Percentiles rank a stretch among this genome's conserved stretches.
These are phyloP conservation scores for Pseudopodoces humilis DNA, from an alignment of 2,113 vertebrate genomes.

Conservation along the genomic window DNA sequence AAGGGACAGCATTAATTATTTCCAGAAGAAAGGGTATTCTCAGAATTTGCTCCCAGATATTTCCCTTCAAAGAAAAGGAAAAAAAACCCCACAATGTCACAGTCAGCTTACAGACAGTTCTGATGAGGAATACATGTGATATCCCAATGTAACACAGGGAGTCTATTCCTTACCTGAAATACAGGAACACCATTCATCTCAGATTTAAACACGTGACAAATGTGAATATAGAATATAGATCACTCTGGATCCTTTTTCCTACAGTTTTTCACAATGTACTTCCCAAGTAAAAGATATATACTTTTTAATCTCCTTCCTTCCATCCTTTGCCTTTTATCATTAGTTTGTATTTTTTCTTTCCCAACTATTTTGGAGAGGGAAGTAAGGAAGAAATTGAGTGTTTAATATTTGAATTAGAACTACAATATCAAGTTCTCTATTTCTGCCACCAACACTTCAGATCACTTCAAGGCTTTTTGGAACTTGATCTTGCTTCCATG, in stretches of 20 bases:
- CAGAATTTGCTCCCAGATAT: conserved; percentile 87
- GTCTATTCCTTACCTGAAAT: background rate
- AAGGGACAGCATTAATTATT: conserved; percentile 86
- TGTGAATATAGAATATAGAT: background rate
- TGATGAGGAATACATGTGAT: background rate
- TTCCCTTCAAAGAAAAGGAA: conserved; percentile 77
- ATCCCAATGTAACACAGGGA: background rate
- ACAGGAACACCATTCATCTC: background rate
- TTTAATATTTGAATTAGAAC: background rate
- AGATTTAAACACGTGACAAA: background rate
- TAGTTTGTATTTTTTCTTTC: background rate
- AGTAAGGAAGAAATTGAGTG: background rate
- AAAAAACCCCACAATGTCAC: background rate
- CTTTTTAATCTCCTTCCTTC: background rate
- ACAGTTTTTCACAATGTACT: background rate
- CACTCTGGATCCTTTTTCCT: background rate
- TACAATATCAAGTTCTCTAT: background rate
- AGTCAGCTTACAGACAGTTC: background rate
- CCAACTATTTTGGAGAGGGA: background rate
- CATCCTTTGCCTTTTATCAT: background rate
- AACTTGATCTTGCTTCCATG: background rate
- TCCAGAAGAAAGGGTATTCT: conserved; percentile 85
- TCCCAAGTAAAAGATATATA: background rate
- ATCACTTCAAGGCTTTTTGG: background rate
- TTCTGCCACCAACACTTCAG: background rate